These are phyloP conservation scores for Campoplex nolae DNA, from an alignment of 2,888 invertebrate species.

Conservation along the genomic window DNA sequence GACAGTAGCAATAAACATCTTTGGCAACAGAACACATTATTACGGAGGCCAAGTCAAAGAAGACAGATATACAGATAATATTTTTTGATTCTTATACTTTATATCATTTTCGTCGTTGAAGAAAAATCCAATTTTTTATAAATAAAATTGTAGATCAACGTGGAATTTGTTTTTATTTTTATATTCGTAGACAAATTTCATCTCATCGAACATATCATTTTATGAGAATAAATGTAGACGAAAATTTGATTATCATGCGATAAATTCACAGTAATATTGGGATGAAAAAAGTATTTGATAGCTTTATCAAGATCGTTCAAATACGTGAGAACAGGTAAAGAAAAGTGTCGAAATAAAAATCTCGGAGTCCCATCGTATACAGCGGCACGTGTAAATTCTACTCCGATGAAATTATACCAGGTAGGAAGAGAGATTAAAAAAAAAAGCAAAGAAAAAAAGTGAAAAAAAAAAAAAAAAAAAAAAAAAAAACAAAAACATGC, in stretches of 20 bases:
- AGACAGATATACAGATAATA: neutral
- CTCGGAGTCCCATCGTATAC: neutral
- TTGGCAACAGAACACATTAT: conserved; percentile 36
- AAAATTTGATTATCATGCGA: neutral
- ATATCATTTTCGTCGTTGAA: neutral
- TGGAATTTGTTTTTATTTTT: too few relatives aligned
- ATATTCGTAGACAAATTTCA: too few relatives aligned
- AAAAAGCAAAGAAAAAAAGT: neutral
- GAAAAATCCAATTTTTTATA: neutral
- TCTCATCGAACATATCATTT: too few relatives aligned
- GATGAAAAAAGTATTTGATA: neutral
- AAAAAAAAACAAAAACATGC: neutral
- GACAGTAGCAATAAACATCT: conserved; percentile 77
- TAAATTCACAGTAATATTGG: neutral
- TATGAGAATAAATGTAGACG: neutral
- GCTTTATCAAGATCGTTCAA: neutral
- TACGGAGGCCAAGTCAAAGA: neutral
- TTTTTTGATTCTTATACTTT: neutral
- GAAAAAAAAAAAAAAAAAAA: conserved; percentile 1
- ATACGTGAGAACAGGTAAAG: neutral
- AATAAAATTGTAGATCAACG: neutral
- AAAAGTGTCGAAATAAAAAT: conserved; percentile 25
- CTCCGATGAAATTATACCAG: conserved; percentile 29
- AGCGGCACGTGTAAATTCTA: conserved; percentile 36
- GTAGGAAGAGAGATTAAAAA: conserved; percentile 3